Conservation (phyloP, 2,113 vertebrate genomes). For the Solea solea region DNA sequence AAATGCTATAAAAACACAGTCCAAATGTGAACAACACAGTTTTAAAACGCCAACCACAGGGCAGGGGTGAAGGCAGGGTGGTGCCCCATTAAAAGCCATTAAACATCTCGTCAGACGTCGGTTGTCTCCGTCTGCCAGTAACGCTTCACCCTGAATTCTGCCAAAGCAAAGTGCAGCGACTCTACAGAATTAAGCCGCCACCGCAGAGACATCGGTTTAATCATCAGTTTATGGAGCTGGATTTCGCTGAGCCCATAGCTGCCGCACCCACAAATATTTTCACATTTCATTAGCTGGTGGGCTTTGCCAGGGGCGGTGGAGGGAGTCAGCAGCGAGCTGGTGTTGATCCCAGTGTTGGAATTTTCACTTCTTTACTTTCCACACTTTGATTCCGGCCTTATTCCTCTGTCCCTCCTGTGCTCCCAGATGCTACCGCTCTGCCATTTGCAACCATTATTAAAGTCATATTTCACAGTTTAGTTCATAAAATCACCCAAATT, state of each 20-base stretch:
- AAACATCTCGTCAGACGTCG: slow-evolving; percentile 71
- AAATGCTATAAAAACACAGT: slow-evolving; percentile 25
- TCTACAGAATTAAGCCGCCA: slow-evolving; percentile 71
- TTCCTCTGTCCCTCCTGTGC: slow-evolving; percentile 7
- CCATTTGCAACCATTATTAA: slow-evolving; percentile 80
- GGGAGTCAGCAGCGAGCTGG: slow-evolving; percentile 34
- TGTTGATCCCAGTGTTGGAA: slow-evolving; percentile 43
- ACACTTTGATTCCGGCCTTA: slow-evolving; percentile 26
- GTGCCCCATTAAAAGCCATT: slow-evolving; percentile 52
- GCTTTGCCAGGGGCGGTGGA: slow-evolving; percentile 75
- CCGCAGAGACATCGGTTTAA: slow-evolving; percentile 76
- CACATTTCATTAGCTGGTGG: slow-evolving; percentile 78
- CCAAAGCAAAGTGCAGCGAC: slow-evolving; percentile 51
- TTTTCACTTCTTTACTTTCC: slow-evolving; percentile 63
- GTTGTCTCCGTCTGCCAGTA: slow-evolving; percentile 67
- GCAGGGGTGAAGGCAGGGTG: slow-evolving; percentile 39
- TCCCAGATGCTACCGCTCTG: slow-evolving; percentile 45
- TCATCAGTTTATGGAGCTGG: slow-evolving; percentile 75
- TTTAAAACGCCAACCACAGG: slow-evolving; percentile 36
- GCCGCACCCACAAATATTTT: slow-evolving; percentile 82
- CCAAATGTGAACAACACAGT: slow-evolving; percentile 23
- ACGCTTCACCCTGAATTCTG: slow-evolving; percentile 16
- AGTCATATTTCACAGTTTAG: slow-evolving; percentile 79
- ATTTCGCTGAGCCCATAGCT: slow-evolving; percentile 73
- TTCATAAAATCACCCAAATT: slow-evolving; percentile 65